These are phyloP conservation scores for Prionace glauca DNA, from an alignment of 2,797 vertebrate genomes.

Conservation along the genomic window DNA sequence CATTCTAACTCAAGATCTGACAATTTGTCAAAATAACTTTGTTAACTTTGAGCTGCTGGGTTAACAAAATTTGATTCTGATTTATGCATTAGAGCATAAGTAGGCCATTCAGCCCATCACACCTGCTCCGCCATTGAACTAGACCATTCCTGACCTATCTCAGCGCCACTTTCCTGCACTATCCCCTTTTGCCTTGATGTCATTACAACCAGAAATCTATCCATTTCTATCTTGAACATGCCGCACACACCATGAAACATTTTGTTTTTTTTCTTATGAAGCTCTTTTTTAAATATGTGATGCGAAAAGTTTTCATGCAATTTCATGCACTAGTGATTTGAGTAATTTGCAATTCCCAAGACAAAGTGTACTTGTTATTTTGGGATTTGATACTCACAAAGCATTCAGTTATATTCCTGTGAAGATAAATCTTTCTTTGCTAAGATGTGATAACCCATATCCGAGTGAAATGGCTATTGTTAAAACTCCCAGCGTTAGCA, in stretches of 20 bases:
- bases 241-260: too few species aligned
- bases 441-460: neutral
- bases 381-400: neutral
- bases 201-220: too few species aligned
- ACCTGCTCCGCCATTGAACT: too few species aligned
- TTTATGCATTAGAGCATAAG: neutral
- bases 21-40: neutral
- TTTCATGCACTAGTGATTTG: neutral
- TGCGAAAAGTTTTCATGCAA: neutral
- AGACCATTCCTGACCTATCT: too few species aligned
- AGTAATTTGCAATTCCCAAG: neutral
- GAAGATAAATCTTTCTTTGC: neutral
- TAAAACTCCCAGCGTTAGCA: neutral
- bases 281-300: neutral
- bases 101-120: too few species aligned
- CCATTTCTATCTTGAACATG: too few species aligned
- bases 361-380: conserved; percentile 6
- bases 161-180: too few species aligned
- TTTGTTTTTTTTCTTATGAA: neutral
- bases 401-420: neutral
- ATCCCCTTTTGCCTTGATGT: too few species aligned
- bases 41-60: neutral
- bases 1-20: neutral
- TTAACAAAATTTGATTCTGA: neutral
- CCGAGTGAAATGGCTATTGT: neutral